These are phyloP conservation scores for Danaus chrysippus DNA, from an alignment of 2,888 invertebrate genomes.

Conservation along the genomic window DNA sequence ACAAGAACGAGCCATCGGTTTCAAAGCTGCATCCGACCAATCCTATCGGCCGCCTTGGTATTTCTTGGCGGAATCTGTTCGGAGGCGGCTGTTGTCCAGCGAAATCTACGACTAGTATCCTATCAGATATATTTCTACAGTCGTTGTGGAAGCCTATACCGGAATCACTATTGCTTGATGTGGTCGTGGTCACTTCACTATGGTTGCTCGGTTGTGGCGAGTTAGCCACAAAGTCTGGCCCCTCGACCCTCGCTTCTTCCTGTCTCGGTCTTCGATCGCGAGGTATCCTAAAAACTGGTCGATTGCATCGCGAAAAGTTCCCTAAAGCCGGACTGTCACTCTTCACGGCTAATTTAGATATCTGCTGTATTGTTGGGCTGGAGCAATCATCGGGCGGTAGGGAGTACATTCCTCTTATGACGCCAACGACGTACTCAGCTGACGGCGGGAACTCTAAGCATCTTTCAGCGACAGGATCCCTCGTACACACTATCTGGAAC, in stretches of 20 bases:
- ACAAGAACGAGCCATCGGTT: slow-evolving; percentile 67
- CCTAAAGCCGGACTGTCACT: slow-evolving; percentile 67
- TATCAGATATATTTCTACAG: slow-evolving; percentile 88
- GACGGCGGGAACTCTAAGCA: slow-evolving; percentile 95
- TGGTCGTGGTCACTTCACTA: slow-evolving; percentile 87
- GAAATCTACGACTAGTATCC: slow-evolving; percentile 88
- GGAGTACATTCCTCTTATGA: slow-evolving; percentile 86
- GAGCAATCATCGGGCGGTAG: slow-evolving; percentile 70
- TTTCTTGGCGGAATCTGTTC: slow-evolving; percentile 55
- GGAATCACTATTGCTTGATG: slow-evolving; percentile 96
- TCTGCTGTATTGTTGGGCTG: slow-evolving; percentile 62
- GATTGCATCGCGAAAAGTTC: slow-evolving; percentile 59
- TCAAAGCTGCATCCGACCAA: slow-evolving; percentile 69
- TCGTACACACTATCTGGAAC: slow-evolving; percentile 92
- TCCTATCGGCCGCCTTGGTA: slow-evolving; percentile 61
- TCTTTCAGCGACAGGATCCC: slow-evolving; percentile 85
- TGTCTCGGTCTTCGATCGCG: slow-evolving; percentile 57
- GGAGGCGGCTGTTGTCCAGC: slow-evolving; percentile 66
- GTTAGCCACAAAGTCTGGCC: slow-evolving; percentile 80
- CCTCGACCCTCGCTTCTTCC: slow-evolving; percentile 59
- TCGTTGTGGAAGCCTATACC: slow-evolving; percentile 97
- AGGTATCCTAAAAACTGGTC: slow-evolving; percentile 57
- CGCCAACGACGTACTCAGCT: slow-evolving; percentile 86
- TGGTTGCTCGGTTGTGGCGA: slow-evolving; percentile 92
- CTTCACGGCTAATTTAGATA: slow-evolving; percentile 67